A percentile compares a stretch with the other conserved stretches of the same genome.
Evolutionary conservation across 2,888 invertebrate genomes (phyloP).

Genomic region (Drosophila cyrtoloma): DNA sequence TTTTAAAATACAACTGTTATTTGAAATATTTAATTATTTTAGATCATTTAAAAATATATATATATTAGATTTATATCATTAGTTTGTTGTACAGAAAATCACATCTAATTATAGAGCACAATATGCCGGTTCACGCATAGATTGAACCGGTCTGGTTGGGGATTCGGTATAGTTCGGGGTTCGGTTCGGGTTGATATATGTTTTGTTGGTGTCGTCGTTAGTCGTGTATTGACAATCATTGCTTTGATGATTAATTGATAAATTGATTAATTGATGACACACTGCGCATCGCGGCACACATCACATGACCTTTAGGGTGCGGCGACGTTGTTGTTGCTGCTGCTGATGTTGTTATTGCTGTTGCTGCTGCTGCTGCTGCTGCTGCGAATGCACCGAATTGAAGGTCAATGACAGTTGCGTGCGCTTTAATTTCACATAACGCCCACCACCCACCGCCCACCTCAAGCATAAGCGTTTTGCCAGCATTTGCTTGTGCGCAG

Average conservation of each 20-base stretch:
- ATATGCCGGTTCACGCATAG: background rate
- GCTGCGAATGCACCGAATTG: conserved; percentile 64
- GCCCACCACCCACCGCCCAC: background rate
- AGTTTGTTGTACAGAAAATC: background rate
- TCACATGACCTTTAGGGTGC: conserved; percentile 77
- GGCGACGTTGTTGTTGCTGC: conserved; percentile 50
- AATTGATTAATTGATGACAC: conserved; percentile 73
- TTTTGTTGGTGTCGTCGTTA: background rate
- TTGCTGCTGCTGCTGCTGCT: conserved; percentile 9
- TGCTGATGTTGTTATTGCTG: conserved; percentile 15
- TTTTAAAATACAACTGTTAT: background rate
- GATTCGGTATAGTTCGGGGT: background rate
- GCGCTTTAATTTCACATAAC: conserved; percentile 55
- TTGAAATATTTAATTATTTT: background rate
- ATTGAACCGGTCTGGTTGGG: background rate
- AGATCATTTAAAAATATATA: background rate
- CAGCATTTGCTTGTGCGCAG: conserved; percentile 74
- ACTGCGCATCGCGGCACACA: conserved; percentile 49
- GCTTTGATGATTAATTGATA: conserved; percentile 39
- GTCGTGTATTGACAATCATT: conserved; percentile 20
- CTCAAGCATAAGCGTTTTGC: conserved; percentile 25
- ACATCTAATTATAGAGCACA: background rate
- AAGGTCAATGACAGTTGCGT: conserved; percentile 79
- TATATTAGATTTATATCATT: background rate
- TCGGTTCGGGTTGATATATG: background rate